Evolutionary conservation across 2,113 vertebrate genomes (phyloP).

Genomic region (Neodontobutis hainanensis): DNA sequence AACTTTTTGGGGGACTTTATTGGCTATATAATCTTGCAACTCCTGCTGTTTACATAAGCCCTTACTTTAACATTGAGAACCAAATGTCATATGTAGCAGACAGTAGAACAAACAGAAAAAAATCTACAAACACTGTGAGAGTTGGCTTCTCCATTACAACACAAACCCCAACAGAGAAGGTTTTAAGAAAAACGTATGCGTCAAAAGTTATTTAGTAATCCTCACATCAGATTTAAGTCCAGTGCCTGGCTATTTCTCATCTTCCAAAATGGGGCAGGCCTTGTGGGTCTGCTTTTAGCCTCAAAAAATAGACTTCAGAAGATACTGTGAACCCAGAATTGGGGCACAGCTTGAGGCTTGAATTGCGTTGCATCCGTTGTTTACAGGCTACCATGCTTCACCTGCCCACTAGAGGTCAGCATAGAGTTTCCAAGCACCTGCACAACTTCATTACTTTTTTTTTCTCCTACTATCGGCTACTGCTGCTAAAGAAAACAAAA

Average conservation of each 20-base stretch:
- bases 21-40: no score
- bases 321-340: not conserved
- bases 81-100: no score
- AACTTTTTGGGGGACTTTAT: no score
- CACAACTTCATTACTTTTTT: slow-evolving; percentile 1
- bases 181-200: not conserved
- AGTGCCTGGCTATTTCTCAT: slow-evolving; percentile 12
- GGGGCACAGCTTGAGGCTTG: not conserved
- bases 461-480: no score
- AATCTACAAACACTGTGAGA: no score
- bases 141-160: no score
- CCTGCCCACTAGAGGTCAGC: slow-evolving; percentile 42
- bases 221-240: not conserved
- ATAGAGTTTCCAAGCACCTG: not conserved
- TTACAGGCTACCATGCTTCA: slow-evolving; percentile 1
- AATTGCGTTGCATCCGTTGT: not conserved
- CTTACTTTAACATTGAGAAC: no score
- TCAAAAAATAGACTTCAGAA: slow-evolving; percentile 7
- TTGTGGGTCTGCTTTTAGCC: slow-evolving; percentile 1
- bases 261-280: slow-evolving; percentile 5
- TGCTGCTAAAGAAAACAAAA: no score
- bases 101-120: not conserved
- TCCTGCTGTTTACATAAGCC: no score
- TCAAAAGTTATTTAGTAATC: slow-evolving; percentile 3
- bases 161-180: not conserved